Evolutionary conservation across 2,797 vertebrate genomes (phyloP), one percentile per base, ranked within the genome.

Genomic region (Calcarius lapponicus): DNA sequence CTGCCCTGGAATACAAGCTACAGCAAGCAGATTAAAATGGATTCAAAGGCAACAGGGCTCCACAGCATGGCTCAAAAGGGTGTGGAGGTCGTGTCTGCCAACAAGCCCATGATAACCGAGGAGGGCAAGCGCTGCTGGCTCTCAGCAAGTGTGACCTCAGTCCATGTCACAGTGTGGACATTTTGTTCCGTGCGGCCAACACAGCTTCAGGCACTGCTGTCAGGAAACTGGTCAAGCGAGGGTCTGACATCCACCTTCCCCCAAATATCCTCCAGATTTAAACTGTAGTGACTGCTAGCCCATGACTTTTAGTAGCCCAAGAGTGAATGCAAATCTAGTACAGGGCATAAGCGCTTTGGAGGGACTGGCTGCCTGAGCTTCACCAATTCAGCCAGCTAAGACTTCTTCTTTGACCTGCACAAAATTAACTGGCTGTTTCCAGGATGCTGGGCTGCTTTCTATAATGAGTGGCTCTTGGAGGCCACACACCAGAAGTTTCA

Each of bases 161-260:
- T 22, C 20, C 40, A 48, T 0, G 0, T 19, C 62, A 38, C 1
- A 0, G 28, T 17, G 9, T 16, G 42, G 61, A 65, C 25, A 2
- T 11, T 81, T 50, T 36, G 36, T 36, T 64, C 48, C 7, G 10
- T 38, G 45, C 13, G 56, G 62, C 48, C 60, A 75, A 20, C 32
- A 71, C 43, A 81, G 62, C 74, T 84, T n/a, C 58, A 51, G 58
- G 56, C 43, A 60, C 18, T 51, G 29, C 75, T 78, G 47, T 73
- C 47, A 40, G 67, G 72, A 66, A 70, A 50, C 34, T 16, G 25
- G 29, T 50, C 31, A 61, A 14, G 19, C 11, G 8, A 53, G 43
- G 40, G 11, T 40, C 48, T 83, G 45, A 58, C 45, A 69, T 11
- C 38, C 65, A 2, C n/a, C 64, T 54, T 75, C 38, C 57, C 53